Evolutionary conservation across 92 coral and sea anemone species (phyloP).

Genomic region (Porites divaricata): DNA sequence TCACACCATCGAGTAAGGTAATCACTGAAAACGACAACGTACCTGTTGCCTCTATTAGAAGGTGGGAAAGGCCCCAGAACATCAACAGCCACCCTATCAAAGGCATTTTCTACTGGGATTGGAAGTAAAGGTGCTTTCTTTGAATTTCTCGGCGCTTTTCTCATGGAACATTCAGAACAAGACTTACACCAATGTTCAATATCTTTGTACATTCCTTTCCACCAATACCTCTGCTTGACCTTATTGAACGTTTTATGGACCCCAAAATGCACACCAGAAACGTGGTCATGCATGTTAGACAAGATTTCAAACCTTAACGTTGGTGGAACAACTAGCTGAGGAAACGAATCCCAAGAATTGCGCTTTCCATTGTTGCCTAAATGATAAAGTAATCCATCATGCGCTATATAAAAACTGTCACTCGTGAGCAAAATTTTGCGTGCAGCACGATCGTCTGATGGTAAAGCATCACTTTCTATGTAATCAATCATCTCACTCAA

Average conservation of each 20-base stretch:
- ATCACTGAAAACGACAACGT: slow-evolving; percentile 49
- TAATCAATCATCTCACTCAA: background rate
- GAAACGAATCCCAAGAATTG: slow-evolving; percentile 1
- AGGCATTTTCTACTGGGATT: background rate
- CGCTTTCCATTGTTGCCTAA: slow-evolving; percentile 11
- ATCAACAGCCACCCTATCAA: slow-evolving; percentile 2
- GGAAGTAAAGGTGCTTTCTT: too few relatives aligned
- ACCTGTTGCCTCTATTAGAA: slow-evolving; percentile 30
- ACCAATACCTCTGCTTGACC: slow-evolving; percentile 45
- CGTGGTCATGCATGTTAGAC: slow-evolving; percentile 39
- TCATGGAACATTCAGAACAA: too few relatives aligned
- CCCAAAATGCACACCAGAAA: slow-evolving; percentile 57
- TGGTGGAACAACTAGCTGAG: slow-evolving; percentile 51
- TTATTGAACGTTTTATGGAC: slow-evolving; percentile 59
- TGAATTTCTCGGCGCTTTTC: too few relatives aligned
- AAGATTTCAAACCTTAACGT: slow-evolving; percentile 22
- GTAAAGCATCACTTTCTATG: slow-evolving; percentile 23
- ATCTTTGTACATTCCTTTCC: slow-evolving; percentile 63
- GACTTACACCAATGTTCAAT: background rate
- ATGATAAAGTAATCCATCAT: slow-evolving; percentile 42
- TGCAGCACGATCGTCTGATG: background rate
- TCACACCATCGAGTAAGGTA: slow-evolving; percentile 71
- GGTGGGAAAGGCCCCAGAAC: slow-evolving; percentile 44
- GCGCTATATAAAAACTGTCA: slow-evolving; percentile 24
- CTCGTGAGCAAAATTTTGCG: slow-evolving; percentile 24